Evolutionary conservation across 2,113 vertebrate genomes (phyloP).

Genomic region (Perccottus glenii): DNA sequence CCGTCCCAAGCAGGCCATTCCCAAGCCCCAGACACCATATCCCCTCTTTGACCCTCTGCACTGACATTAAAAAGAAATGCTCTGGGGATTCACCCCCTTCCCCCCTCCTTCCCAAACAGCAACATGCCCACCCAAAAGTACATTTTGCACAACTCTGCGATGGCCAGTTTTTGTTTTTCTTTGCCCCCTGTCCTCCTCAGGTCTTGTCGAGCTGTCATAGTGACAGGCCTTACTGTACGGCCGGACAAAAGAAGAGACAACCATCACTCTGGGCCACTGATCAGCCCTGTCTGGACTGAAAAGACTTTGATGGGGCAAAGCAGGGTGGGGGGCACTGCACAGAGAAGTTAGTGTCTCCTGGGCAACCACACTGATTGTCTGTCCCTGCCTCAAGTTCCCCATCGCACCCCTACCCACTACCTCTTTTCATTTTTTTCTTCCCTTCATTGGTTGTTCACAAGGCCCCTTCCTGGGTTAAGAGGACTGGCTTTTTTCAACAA

Average conservation of each 20-base stretch:
- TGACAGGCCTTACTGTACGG: slow-evolving; percentile 77
- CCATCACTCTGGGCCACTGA: slow-evolving; percentile 80
- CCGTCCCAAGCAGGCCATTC: slow-evolving; percentile 65
- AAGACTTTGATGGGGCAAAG: slow-evolving; percentile 76
- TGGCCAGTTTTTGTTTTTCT: slow-evolving; percentile 59
- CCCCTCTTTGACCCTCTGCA: slow-evolving; percentile 67
- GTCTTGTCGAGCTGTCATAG: slow-evolving; percentile 74
- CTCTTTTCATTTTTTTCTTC: slow-evolving; percentile 62
- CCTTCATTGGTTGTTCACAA: slow-evolving; percentile 75
- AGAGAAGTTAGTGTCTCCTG: slow-evolving; percentile 81
- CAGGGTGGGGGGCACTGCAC: slow-evolving; percentile 54
- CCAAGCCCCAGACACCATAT: slow-evolving; percentile 73
- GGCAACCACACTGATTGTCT: slow-evolving; percentile 83
- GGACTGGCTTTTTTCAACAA: slow-evolving; percentile 64
- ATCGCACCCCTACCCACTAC: slow-evolving; percentile 68
- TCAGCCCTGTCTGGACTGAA: slow-evolving; percentile 78
- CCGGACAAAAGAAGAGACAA: slow-evolving; percentile 80
- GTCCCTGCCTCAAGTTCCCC: slow-evolving; percentile 70
- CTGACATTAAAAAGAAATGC: slow-evolving; percentile 66
- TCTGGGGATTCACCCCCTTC: slow-evolving; percentile 49
- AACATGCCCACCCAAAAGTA: slow-evolving; percentile 73
- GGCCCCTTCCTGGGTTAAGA: slow-evolving; percentile 69
- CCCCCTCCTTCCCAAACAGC: slow-evolving; percentile 47
- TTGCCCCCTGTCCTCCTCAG: slow-evolving; percentile 54
- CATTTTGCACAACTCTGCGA: slow-evolving; percentile 55